Base-by-base conservation (phyloP, 64 coral and sea anemone genomes). In the Trachythela sp. region DNA sequence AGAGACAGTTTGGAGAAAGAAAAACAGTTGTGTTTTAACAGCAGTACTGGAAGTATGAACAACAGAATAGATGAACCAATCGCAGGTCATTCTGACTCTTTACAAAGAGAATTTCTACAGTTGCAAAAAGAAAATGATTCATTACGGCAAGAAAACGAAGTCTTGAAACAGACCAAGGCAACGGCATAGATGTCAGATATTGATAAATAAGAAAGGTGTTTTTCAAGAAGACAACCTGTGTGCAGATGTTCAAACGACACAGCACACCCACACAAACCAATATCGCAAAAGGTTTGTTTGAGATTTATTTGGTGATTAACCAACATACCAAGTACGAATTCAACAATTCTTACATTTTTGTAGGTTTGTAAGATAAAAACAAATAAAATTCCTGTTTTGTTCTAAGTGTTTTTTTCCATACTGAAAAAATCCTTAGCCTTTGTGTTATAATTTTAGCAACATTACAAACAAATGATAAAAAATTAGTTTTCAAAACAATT, bases 91-190 rank as follows among this genome's bases (percentile, higher is more conserved):
- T 15, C 13, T 33, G 38, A 85, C 14, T 70, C 80, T 77, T 88
- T 96, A 48, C 54, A 90, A 18, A 13, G 3, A 33, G 89, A 96
- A 85, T 84, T 96, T 35, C 58, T 93, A 60, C 40, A 90, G 48
- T 90, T 96, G 14, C 92, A 85, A 35, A 59, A 84, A 86, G 87
- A 77, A 54, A 96, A 93, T 77, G 40, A 52, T 39, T 70, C 72
- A 37, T 48, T 96, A 34, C 54, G 15, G n/a, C 92, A 96, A 67
- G 94, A 96, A 93, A 96, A 96, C 33, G 31, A 37, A 48, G 90
- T 87, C 56, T 88, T 96, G 75, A 92, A 92, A 84, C 87, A 86
- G 30, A 92, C 36, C 49, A 31, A 52, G 32, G 54, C 20, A 27
- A 20, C 20, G 8, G 17, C 20, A 64, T 64, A 64, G 24, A 64